These are phyloP conservation scores for Danio aesculapii DNA, from an alignment of 2,797 vertebrate genomes.

Conservation along the genomic window DNA sequence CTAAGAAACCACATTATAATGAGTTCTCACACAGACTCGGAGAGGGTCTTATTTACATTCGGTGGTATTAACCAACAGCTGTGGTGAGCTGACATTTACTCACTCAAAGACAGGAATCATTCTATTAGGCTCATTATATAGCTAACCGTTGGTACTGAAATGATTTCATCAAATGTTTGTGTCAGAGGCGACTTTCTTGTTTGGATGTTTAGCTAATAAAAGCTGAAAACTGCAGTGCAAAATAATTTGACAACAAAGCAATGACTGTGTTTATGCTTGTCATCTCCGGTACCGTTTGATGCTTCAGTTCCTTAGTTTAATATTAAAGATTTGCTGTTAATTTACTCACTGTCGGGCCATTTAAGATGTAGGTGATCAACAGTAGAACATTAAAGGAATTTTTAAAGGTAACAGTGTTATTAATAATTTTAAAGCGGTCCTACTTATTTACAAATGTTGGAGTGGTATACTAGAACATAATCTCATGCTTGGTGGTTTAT, in stretches of 20 bases:
- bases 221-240: slow-evolving; percentile 1
- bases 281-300: neutral
- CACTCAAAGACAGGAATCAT: slow-evolving; percentile 20
- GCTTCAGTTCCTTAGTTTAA: neutral
- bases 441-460: too few relatives aligned
- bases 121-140: slow-evolving; percentile 15
- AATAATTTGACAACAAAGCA: too few relatives aligned
- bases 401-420: too few relatives aligned
- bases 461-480: too few relatives aligned
- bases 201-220: slow-evolving; percentile 8
- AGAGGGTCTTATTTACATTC: slow-evolving; percentile 39
- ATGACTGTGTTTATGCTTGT: neutral
- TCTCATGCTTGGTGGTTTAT: too few relatives aligned
- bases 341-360: too few relatives aligned
- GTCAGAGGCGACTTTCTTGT: slow-evolving; percentile 7
- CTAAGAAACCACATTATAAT: slow-evolving; percentile 32
- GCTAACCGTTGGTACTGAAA: slow-evolving; percentile 22
- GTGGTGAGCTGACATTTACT: slow-evolving; percentile 39
- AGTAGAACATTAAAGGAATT: too few relatives aligned
- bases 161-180: slow-evolving; percentile 29
- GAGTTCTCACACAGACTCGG: slow-evolving; percentile 21
- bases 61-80: slow-evolving; percentile 42
- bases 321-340: too few relatives aligned
- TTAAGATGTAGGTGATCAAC: too few relatives aligned
- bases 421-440: too few relatives aligned